phyloP scores from a whole-genome alignment of 1,140 invertebrate genomes.

The Oncopodura yosiiana region DNA sequence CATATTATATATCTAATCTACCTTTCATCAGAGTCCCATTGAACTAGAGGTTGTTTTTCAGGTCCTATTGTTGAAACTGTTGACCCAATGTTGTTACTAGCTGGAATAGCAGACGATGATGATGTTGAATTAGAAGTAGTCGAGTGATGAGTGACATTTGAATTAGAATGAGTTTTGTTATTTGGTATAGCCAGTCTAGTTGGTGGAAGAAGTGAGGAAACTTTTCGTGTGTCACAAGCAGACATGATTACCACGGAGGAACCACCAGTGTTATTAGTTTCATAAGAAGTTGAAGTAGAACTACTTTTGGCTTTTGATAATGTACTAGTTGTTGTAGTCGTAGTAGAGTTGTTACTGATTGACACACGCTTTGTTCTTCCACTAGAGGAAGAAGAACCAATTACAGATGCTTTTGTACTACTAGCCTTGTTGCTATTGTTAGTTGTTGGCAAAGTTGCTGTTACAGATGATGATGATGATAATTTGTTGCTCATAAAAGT shows the following conservation, averaged over 20 bases:
- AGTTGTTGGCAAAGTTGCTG: no score
- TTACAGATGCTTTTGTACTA: neutral
- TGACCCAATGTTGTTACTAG: no score
- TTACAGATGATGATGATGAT: no score
- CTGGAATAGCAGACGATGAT: no score
- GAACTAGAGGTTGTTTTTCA: constrained; percentile 30
- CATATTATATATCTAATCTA: constrained; percentile 1
- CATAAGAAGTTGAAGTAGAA: neutral
- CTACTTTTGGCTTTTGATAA: neutral
- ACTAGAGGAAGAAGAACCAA: neutral
- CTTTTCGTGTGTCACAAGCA: neutral
- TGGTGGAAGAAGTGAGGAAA: constrained; percentile 18
- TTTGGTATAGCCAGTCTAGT: constrained; percentile 24
- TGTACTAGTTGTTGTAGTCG: neutral
- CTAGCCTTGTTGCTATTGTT: neutral
- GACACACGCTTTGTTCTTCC: neutral
- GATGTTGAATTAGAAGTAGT: no score
- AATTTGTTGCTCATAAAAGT: no score
- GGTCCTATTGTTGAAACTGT: no score
- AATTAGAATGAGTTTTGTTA: constrained; percentile 4
- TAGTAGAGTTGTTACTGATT: neutral
- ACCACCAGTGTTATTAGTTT: no score
- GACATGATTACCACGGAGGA: no score
- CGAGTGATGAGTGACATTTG: neutral
- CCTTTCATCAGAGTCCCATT: constrained; percentile 35